phyloP scores from a whole-genome alignment of 1,140 invertebrate genomes.

The Drosophila punjabiensis region DNA sequence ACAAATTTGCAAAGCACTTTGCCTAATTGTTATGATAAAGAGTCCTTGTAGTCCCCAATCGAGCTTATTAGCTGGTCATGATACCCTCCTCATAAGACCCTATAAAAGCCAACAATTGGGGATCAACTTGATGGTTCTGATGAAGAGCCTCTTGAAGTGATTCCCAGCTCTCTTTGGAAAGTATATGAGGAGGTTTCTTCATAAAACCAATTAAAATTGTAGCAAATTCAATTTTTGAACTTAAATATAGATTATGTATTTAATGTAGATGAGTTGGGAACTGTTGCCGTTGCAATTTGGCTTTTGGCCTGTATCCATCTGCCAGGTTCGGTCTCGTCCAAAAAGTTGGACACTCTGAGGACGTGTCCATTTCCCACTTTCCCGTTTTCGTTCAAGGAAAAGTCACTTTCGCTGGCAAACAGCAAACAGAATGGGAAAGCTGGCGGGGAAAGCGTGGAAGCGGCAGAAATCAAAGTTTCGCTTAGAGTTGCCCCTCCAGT shows the following conservation, averaged over 20 bases:
- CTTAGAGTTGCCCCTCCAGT: constrained; percentile 11
- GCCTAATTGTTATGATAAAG: constrained; percentile 64
- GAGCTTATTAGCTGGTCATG: not conserved
- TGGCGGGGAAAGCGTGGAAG: not conserved
- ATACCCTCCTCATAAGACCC: not conserved
- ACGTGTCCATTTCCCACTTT: not conserved
- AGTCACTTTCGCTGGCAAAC: constrained; percentile 33
- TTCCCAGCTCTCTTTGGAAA: not conserved
- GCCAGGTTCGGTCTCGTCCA: not conserved
- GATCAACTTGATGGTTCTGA: constrained; percentile 15
- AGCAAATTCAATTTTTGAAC: not conserved
- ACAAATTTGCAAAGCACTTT: constrained; percentile 65
- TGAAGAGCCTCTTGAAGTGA: not conserved
- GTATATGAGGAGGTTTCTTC: not conserved
- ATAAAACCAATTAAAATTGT: not conserved
- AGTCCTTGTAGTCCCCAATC: constrained; percentile 24
- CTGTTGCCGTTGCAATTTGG: not conserved
- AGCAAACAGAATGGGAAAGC: constrained; percentile 20
- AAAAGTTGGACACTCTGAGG: constrained; percentile 7
- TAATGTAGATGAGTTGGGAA: not conserved
- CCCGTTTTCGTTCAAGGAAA: constrained; percentile 10
- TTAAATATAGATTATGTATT: not conserved
- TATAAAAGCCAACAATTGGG: not conserved
- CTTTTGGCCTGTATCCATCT: not conserved
- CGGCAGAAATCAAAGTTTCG: constrained; percentile 24